Conservation (phyloP, 2,797 vertebrate species). For the Rhynchotus rufescens region DNA sequence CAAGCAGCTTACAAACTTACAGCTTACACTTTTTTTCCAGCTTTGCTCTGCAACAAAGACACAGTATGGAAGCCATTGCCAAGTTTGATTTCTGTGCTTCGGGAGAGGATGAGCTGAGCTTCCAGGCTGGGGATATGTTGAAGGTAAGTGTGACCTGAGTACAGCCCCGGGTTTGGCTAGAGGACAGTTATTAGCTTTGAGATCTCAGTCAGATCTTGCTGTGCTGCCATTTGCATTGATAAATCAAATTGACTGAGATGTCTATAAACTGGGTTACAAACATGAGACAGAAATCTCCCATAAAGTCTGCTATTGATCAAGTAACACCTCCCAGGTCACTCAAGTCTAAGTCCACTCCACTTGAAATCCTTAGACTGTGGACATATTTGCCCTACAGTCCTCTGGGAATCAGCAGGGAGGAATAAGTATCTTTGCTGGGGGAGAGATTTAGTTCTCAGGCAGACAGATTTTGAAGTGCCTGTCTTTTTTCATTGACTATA, state of each 20-base stretch:
- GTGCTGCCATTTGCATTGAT: not conserved
- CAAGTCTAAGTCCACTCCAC: not conserved
- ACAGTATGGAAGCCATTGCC: slow-evolving; percentile 90
- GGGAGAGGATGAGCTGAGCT: slow-evolving; percentile 90
- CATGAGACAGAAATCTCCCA: not conserved
- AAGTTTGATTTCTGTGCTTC: slow-evolving; percentile 91
- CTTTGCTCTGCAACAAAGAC: not conserved
- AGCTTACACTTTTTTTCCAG: slow-evolving; percentile 53
- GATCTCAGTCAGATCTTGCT: not conserved
- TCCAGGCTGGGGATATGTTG: slow-evolving; percentile 88
- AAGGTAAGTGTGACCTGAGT: slow-evolving; percentile 86
- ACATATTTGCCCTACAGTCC: not conserved
- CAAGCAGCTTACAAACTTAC: not conserved
- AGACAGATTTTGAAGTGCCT: not conserved
- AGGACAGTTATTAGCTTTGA: not conserved
- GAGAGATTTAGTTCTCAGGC: not conserved
- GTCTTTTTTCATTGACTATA: not conserved
- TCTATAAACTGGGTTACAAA: not conserved
- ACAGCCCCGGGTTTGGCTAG: not conserved
- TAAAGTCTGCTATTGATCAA: not conserved
- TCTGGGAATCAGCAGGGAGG: not conserved
- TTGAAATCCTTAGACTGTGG: not conserved
- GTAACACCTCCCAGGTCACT: not conserved
- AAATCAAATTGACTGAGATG: not conserved
- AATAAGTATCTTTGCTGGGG: not conserved